A percentile compares a stretch with the other conserved stretches of the same genome.
These are phyloP conservation scores for Nysson spinosus DNA, from an alignment of 2,888 invertebrate genomes.

Conservation along the genomic window DNA sequence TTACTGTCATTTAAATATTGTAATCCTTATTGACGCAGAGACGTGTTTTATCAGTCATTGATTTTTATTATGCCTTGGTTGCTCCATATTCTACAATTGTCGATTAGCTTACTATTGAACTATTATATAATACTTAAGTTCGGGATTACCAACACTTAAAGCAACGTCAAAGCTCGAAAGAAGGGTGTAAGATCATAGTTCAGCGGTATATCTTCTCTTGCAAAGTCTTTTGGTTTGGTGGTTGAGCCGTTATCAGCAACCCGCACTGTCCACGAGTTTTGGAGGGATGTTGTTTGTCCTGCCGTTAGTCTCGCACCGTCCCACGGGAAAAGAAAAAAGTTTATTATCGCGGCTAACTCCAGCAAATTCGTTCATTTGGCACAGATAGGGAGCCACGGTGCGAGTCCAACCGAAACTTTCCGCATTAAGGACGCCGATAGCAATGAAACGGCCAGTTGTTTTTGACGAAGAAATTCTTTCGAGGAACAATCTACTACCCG, in stretches of 20 bases:
- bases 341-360: constrained; percentile 54
- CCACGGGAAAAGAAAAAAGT: constrained; percentile 36
- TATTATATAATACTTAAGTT: too few species aligned
- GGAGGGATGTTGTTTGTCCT: constrained; percentile 41
- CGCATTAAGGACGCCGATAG: constrained; percentile 55
- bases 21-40: too few species aligned
- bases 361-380: constrained; percentile 57
- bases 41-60: too few species aligned
- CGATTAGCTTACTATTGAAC: too few species aligned
- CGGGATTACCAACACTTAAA: too few species aligned
- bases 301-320: constrained; percentile 28
- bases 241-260: constrained; percentile 45
- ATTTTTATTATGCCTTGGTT: too few species aligned
- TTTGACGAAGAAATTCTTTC: constrained; percentile 49
- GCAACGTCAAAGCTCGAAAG: background rate
- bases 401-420: constrained; percentile 43
- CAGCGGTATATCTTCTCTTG: background rate
- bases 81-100: too few species aligned
- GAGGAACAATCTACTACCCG: constrained; percentile 17
- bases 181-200: background rate
- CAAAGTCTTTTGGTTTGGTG: constrained; percentile 29
- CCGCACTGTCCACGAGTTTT: constrained; percentile 45
- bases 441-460: constrained; percentile 45
- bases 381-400: constrained; percentile 36
- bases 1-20: too few species aligned